A percentile compares a stretch with the other conserved stretches of the same genome.
phyloP scores from a whole-genome alignment of 2,888 invertebrate species.

The Drosophila anomalata region DNA sequence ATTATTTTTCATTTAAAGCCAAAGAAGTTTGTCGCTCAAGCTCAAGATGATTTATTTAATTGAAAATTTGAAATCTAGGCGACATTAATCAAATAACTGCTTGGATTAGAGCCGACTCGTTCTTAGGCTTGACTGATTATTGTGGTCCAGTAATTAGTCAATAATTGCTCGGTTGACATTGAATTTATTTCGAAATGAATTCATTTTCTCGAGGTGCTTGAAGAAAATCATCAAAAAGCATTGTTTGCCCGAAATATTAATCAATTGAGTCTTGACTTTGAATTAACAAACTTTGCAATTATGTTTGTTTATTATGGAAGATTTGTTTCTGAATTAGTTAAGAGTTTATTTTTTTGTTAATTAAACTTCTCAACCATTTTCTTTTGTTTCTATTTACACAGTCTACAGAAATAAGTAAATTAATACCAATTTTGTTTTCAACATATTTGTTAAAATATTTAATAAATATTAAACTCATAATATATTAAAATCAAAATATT shows the following conservation, averaged over 20 bases:
- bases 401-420: too few species aligned
- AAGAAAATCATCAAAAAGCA: background rate
- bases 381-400: too few species aligned
- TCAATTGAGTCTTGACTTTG: background rate
- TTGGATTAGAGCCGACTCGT: slow-evolving; percentile 14
- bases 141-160: slow-evolving; percentile 47
- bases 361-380: too few species aligned
- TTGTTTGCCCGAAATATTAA: background rate
- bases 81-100: slow-evolving; percentile 63
- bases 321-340: background rate
- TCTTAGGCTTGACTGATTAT: slow-evolving; percentile 12
- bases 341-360: too few species aligned
- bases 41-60: slow-evolving; percentile 56
- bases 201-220: background rate
- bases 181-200: slow-evolving; percentile 5
- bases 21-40: slow-evolving; percentile 22
- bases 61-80: slow-evolving; percentile 36
- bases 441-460: too few species aligned
- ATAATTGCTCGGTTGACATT: slow-evolving; percentile 21
- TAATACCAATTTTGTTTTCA: too few species aligned
- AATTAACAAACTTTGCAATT: background rate
- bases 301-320: background rate
- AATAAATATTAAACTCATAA: too few species aligned
- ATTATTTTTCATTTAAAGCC: slow-evolving; percentile 24
- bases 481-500: too few species aligned